Conservation (phyloP, 2,888 invertebrate genomes). For the Drosophila neonasuta region DNA sequence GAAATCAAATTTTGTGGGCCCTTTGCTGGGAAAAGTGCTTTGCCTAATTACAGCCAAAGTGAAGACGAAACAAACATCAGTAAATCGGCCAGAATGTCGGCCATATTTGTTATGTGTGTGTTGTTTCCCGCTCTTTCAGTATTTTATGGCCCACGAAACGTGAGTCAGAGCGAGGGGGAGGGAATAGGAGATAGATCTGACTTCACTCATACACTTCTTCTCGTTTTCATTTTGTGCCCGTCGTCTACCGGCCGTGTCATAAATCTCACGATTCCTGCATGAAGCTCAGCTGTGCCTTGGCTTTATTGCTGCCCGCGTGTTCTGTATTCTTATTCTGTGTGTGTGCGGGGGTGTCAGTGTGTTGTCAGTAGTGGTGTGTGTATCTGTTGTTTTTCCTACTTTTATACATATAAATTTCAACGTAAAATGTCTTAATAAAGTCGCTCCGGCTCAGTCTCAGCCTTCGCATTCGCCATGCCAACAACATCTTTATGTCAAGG, state of each 20-base stretch:
- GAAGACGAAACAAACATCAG: slow-evolving; percentile 19
- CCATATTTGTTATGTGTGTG: slow-evolving; percentile 47
- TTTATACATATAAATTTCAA: slow-evolving; percentile 70
- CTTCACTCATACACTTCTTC: slow-evolving; percentile 22
- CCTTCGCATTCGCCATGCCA: slow-evolving; percentile 30
- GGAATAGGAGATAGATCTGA: slow-evolving; percentile 7
- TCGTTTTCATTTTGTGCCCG: slow-evolving; percentile 23
- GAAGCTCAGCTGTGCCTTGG: slow-evolving; percentile 72
- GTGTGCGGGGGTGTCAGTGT: slow-evolving; percentile 6
- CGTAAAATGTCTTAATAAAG: slow-evolving; percentile 79
- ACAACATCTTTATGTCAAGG: slow-evolving; percentile 74
- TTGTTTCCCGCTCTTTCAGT: background rate
- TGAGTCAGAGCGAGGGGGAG: slow-evolving; percentile 20
- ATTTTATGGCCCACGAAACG: slow-evolving; percentile 54
- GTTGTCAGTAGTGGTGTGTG: slow-evolving; percentile 9
- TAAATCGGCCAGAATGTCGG: slow-evolving; percentile 42
- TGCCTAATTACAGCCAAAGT: slow-evolving; percentile 41
- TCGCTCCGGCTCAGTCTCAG: slow-evolving; percentile 32
- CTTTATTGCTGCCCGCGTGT: slow-evolving; percentile 63
- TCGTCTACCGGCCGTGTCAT: slow-evolving; percentile 57
- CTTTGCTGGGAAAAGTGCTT: slow-evolving; percentile 27
- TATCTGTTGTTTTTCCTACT: slow-evolving; percentile 55
- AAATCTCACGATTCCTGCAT: slow-evolving; percentile 76
- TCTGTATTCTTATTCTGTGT: slow-evolving; percentile 14
- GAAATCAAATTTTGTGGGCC: slow-evolving; percentile 20